phyloP scores from a whole-genome alignment of 2,888 invertebrate genomes.

The Malacosoma neustria region DNA sequence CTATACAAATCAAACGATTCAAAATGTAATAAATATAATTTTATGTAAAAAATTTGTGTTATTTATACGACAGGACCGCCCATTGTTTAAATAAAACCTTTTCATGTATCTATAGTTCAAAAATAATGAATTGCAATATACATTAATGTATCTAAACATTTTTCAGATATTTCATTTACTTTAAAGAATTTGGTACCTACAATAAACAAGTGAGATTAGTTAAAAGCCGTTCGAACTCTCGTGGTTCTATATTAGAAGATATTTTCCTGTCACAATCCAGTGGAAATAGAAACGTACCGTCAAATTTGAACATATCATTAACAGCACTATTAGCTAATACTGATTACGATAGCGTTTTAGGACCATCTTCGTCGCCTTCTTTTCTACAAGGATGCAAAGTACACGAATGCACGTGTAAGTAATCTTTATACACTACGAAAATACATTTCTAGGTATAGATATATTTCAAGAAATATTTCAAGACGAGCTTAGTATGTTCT shows the following conservation, averaged over 20 bases:
- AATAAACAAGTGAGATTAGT: conserved; percentile 61
- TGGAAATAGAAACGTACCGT: conserved; percentile 26
- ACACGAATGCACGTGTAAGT: conserved; percentile 58
- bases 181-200: conserved; percentile 70
- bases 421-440: no score
- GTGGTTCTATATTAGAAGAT: conserved; percentile 62
- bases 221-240: conserved; percentile 60
- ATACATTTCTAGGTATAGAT: no score
- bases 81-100: no score
- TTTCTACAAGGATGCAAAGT: conserved; percentile 41
- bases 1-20: no score
- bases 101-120: no score
- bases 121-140: no score
- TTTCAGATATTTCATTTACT: conserved; percentile 71
- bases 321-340: conserved; percentile 33
- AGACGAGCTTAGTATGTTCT: no score
- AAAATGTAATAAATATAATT: no score
- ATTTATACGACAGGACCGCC: no score
- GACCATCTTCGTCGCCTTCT: conserved; percentile 29
- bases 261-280: conserved; percentile 34
- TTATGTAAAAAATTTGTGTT: no score
- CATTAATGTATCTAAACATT: not conserved
- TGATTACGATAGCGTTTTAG: conserved; percentile 37
- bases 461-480: no score
- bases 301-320: conserved; percentile 39